phyloP scores from a whole-genome alignment of 2,888 invertebrate species.

The Tipula lateralis region DNA sequence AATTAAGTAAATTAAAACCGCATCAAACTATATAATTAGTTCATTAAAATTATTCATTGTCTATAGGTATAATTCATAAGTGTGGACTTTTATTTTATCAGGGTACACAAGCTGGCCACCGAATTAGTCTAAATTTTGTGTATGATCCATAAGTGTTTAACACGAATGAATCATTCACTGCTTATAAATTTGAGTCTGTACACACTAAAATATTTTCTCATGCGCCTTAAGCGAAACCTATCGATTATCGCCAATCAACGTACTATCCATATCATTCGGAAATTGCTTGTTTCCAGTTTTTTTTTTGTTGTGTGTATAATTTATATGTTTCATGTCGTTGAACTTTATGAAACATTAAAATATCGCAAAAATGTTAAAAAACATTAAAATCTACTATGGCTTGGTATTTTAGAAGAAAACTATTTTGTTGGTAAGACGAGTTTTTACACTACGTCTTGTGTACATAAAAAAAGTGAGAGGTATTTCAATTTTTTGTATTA shows the following conservation, averaged over 20 bases:
- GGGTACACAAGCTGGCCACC: neutral
- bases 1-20: neutral
- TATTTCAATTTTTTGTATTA: neutral
- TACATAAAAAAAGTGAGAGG: neutral
- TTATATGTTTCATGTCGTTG: neutral
- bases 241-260: neutral
- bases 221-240: neutral
- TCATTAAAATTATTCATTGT: neutral
- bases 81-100: neutral
- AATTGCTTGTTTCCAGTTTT: neutral
- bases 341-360: neutral
- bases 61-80: neutral
- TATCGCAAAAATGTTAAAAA: neutral
- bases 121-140: neutral
- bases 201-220: neutral
- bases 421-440: constrained; percentile 6
- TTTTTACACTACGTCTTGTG: neutral
- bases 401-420: neutral
- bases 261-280: neutral
- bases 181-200: neutral
- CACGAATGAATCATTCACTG: neutral
- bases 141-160: neutral
- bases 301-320: neutral
- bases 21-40: neutral
- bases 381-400: neutral